phyloP scores from a whole-genome alignment of 1,140 invertebrate genomes.

The Galleria mellonella region DNA sequence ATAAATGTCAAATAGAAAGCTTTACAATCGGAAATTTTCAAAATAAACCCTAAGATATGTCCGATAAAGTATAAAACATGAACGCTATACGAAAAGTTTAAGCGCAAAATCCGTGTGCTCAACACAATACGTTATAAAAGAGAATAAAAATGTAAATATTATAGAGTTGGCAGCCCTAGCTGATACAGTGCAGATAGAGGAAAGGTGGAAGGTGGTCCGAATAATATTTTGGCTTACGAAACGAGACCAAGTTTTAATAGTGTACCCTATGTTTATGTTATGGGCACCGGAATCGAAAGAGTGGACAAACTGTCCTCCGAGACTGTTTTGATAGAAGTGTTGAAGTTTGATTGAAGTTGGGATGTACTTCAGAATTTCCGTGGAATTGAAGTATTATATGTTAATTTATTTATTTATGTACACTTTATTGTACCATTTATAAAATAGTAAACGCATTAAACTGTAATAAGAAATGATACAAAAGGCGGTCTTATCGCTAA shows the following conservation, averaged over 20 bases:
- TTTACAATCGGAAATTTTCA: constrained; percentile 32
- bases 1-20: constrained; percentile 30
- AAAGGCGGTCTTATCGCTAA: too few relatives aligned
- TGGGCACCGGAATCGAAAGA: constrained; percentile 38
- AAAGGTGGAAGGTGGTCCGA: constrained; percentile 62
- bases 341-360: too few relatives aligned
- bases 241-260: constrained; percentile 73
- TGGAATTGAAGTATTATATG: too few relatives aligned
- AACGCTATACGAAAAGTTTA: background rate
- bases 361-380: too few relatives aligned
- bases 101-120: constrained; percentile 19
- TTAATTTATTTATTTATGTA: too few relatives aligned
- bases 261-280: constrained; percentile 70
- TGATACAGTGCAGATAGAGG: constrained; percentile 44
- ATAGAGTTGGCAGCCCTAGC: constrained; percentile 47
- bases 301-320: too few relatives aligned
- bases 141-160: constrained; percentile 60
- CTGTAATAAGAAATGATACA: too few relatives aligned
- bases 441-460: too few relatives aligned
- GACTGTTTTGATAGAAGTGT: too few relatives aligned
- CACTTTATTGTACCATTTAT: too few relatives aligned
- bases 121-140: constrained; percentile 31
- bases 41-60: constrained; percentile 5
- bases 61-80: constrained; percentile 1
- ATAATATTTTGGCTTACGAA: constrained; percentile 71